phyloP scores from a whole-genome alignment of 2,888 invertebrate species.

The Lasioglossum figueresi region DNA sequence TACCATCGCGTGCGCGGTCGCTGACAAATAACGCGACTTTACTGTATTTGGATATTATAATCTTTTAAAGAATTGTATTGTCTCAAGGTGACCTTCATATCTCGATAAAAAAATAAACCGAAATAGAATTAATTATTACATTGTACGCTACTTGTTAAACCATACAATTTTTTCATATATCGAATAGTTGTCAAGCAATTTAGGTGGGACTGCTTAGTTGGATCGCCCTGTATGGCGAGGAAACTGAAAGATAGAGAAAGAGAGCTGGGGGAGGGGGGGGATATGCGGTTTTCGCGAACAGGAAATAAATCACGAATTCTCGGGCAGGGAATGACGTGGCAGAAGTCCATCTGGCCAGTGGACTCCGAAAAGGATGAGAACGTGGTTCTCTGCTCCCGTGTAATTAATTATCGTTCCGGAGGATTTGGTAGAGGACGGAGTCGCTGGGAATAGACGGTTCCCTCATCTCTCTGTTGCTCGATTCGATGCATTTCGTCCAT shows the following conservation, averaged over 20 bases:
- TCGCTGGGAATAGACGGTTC: not conserved
- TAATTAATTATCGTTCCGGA: slow-evolving; percentile 62
- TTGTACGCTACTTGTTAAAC: too few relatives aligned
- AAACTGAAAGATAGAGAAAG: not conserved
- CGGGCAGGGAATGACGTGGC: slow-evolving; percentile 6
- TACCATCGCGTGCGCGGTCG: too few relatives aligned
- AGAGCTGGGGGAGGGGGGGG: too few relatives aligned
- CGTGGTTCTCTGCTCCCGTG: not conserved
- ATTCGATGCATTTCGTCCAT: slow-evolving; percentile 52
- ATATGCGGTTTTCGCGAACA: not conserved
- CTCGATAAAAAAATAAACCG: too few relatives aligned
- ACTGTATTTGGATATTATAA: not conserved
- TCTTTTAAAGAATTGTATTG: not conserved
- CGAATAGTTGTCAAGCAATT: not conserved
- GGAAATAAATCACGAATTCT: slow-evolving; percentile 48
- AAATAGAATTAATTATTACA: too few relatives aligned
- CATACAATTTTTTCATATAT: not conserved
- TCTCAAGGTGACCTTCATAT: too few relatives aligned
- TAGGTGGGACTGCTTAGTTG: not conserved
- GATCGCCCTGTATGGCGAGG: not conserved
- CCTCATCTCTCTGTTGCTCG: slow-evolving; percentile 14
- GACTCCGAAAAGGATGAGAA: slow-evolving; percentile 29
- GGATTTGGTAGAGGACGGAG: slow-evolving; percentile 3
- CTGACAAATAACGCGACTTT: too few relatives aligned
- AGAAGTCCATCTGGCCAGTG: slow-evolving; percentile 33